Base-by-base conservation (phyloP, 2,797 vertebrate species). In the Podargus strigoides region DNA sequence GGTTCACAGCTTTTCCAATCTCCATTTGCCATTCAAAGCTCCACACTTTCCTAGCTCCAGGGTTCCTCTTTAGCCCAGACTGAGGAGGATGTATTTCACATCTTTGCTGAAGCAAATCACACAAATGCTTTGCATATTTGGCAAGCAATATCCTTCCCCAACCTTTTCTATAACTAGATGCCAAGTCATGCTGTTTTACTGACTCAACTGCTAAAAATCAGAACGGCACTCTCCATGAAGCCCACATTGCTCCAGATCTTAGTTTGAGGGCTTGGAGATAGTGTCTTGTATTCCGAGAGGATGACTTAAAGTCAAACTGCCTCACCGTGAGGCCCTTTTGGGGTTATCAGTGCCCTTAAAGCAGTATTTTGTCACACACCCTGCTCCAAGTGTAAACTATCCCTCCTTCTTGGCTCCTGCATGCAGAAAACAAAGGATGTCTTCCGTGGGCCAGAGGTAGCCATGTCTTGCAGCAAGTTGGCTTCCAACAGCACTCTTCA, bases 131-230 rank as follows among this genome's bases (percentile, higher is more conserved):
- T 83, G 63, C 87, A 79, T 94, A 95, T 83, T 89, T 94, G 75
- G 93, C 87, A 93, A 88, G 73, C 26, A 73, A 69, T 44, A 81
- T 23, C 50, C 28, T 94, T 95, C 42, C 68, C 62, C 68, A 80
- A 41, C 7, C 7, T 72, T 49, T 94, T 93, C 47, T 86, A 59
- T 72, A 85, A 79, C 53, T 42, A 74, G 76, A 81, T 88, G 82
- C 89, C 76, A 97, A 96, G 62, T 90, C 92, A 91, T 63, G 82
- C 85, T 90, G 89, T 76, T 96, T 81, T 50, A 94, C 77, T 86
- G 89, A 94, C 59, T 90, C 44, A 59, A 56, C 36, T 42, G 58
- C 73, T 84, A 69, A 80, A 85, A 94, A 87, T 87, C 44, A 74
- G 78, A 93, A 52, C 26, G 69, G 66, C 39, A 26, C n/a, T 90